Base-by-base conservation (phyloP, 2,113 vertebrate species). In the Ornithorhynchus anatinus region DNA sequence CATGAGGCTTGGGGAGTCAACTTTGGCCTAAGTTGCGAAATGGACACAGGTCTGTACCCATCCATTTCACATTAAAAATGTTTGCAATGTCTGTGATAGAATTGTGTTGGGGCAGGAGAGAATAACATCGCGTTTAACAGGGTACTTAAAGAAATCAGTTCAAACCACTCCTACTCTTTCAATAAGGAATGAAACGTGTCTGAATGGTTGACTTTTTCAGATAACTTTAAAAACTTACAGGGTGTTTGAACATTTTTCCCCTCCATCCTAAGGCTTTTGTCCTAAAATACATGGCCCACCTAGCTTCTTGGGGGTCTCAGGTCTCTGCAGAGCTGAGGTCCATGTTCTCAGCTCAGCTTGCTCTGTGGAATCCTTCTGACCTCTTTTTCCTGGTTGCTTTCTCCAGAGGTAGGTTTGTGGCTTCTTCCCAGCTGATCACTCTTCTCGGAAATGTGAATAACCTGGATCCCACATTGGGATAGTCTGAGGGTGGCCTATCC, bases 221-320 rank as follows among this genome's bases (percentile, higher is more conserved):
- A 67, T 65, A 42, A 72, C 69, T 54, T n/a, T 15, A 13, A 81
- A 79, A 73, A 39, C 70, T 71, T 54, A 51, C 15, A 32, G 29
- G 23, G 59, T 60, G 53, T 72, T 39, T 77, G n/a, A n/a, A n/a
- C 17, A 48, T 29, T 48, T 48, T 80, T 77, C 67, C 50, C 66
- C 75, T 80, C 67, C 67, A 79, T 81, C 63, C 79, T 53, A 8
- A 48, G 57, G 44, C 27, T 52, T 60, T 61, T 29, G 69, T 64
- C 59, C 44, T 48, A 77, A 75, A 77, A 75, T 54, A 77, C 81
- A 80, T 48, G 39, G 39, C 56, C 22, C 40, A 69, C 27, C 45
- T 59, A 19, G 43, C 77, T 71, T 82, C 70, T 5, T 1, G 56
- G 47, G 56, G n/a, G n/a, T n/a, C n/a, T n/a, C n/a, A n/a, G n/a